Percentiles rank a stretch among this genome's conserved stretches.
phyloP scores from a whole-genome alignment of 2,797 vertebrate species.

The Benthosema pterotum region DNA sequence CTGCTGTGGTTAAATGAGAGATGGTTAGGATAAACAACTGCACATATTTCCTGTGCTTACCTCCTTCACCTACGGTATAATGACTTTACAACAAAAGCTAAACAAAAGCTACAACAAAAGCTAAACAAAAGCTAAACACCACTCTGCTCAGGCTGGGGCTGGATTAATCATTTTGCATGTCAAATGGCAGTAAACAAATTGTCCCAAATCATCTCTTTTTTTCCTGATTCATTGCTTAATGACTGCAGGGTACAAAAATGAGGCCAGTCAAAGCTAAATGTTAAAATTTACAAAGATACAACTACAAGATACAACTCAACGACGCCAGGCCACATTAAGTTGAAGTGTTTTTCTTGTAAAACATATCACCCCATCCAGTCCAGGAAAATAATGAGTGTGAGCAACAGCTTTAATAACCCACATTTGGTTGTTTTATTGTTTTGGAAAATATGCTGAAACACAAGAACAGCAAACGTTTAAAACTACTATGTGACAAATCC shows the following conservation, averaged over 20 bases:
- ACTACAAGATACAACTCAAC: not conserved
- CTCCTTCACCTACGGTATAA: not conserved
- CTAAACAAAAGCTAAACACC: not conserved
- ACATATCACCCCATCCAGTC: not conserved
- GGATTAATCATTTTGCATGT: not conserved
- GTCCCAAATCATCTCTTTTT: not conserved
- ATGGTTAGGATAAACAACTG: not conserved
- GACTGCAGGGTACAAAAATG: not conserved
- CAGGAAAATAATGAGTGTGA: constrained; percentile 39
- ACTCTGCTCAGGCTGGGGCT: not conserved
- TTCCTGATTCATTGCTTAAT: not conserved
- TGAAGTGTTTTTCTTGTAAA: constrained; percentile 30
- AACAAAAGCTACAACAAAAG: not conserved
- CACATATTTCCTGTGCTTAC: not conserved
- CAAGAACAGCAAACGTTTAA: constrained; percentile 14
- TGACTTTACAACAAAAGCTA: not conserved
- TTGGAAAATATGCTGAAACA: constrained; percentile 35
- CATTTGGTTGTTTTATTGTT: constrained; percentile 58
- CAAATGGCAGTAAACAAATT: not conserved
- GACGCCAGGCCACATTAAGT: constrained; percentile 1
- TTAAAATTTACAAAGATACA: constrained; percentile 40
- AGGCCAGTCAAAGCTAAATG: constrained; percentile 7
- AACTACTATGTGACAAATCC: constrained; percentile 7
- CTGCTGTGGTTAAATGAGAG: constrained; percentile 1
- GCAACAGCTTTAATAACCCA: constrained; percentile 47